Percentiles rank a stretch among this genome's conserved stretches.
Evolutionary conservation across 1,140 invertebrate genomes (phyloP).

Genomic region (Drosophila kohkoa): DNA sequence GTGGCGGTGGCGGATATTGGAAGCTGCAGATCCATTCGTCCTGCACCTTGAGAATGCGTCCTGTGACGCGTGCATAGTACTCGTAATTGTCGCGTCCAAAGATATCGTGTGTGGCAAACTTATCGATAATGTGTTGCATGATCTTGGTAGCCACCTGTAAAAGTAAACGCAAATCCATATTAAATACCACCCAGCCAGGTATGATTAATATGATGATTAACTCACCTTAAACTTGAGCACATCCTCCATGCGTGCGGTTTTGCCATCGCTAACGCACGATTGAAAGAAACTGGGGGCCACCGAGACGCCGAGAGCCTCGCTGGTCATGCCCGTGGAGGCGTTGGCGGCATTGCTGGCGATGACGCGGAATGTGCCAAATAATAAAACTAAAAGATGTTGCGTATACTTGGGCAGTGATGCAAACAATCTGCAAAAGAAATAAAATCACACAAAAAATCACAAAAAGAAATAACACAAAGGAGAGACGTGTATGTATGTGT

Average conservation of each 20-base stretch:
- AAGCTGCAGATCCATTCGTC: conserved; percentile 98
- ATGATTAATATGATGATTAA: neutral
- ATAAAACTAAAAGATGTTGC: conserved; percentile 96
- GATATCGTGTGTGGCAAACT: conserved; percentile 97
- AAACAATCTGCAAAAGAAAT: conserved; percentile 90
- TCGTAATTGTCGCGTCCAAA: conserved; percentile 98
- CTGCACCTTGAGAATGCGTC: conserved; percentile 95
- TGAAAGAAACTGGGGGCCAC: conserved; percentile 99
- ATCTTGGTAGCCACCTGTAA: conserved; percentile 94
- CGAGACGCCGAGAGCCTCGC: conserved; percentile 96
- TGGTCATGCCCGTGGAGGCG: conserved; percentile 96
- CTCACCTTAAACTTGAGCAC: conserved; percentile 96
- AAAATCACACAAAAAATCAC: conserved; percentile 90
- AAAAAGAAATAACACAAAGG: conserved; percentile 47
- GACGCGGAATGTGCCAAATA: conserved; percentile 98
- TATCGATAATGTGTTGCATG: conserved; percentile 98
- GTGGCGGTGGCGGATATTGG: conserved; percentile 93
- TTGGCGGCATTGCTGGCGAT: conserved; percentile 97
- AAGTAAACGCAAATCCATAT: neutral
- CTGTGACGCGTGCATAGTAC: conserved; percentile 98
- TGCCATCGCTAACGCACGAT: conserved; percentile 96
- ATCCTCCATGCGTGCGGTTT: conserved; percentile 97
- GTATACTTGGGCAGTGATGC: conserved; percentile 94
- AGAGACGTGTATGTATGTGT: neutral
- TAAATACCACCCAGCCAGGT: neutral